Base-by-base conservation (phyloP, 2,888 invertebrate species). In the Aleiodes alternator region DNA sequence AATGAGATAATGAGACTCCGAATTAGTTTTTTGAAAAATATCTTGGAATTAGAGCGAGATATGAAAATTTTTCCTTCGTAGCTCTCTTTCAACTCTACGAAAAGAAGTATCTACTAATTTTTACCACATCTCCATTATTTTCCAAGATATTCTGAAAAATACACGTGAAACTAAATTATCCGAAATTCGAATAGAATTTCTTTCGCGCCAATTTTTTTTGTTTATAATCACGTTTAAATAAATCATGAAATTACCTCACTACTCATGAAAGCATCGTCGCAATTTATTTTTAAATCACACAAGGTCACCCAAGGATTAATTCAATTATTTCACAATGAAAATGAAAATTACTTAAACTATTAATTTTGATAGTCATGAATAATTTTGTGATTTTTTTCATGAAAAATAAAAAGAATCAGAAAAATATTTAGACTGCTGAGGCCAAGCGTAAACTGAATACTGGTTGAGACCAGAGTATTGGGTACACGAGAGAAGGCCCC, bases 351-450 rank as follows among this genome's bases (percentile, higher is more conserved):
- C 8, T 3, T 55, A 16, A 16, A n/a, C 12, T 23, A 38, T 38
- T 38, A 34, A 34, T 61, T 38, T 1, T 9, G 23, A 61, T 11
- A 34, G 8, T 48, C 16, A 9, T 43, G 23, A 64, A 64, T 8
- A 48, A 16, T 23, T 9, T 59, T 34, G 4, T 4, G 34, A n/a
- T 9, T 14, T 4, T 59, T 12, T 12, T 5, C 11, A 6, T 51
- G 51, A 6, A 51, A n/a, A 16, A 0, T 7, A 64, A 56, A 56
- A 9, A 6, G 5, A 43, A 16, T 9, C 5, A 5, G 14, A 38
- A 31, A 34, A 59, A 43, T 43, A 43, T 43, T 43, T 8, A 38
- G 59, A 31, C 59, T 59, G 59, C 29, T 59, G 59, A 59, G 59
- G 23, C 48, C 16, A 64, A 64, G 48, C 16, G 29, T 64, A 48